Percentiles rank a stretch among this genome's conserved stretches.
Conservation (phyloP, 2,888 invertebrate species). For the Odontothrips loti region DNA sequence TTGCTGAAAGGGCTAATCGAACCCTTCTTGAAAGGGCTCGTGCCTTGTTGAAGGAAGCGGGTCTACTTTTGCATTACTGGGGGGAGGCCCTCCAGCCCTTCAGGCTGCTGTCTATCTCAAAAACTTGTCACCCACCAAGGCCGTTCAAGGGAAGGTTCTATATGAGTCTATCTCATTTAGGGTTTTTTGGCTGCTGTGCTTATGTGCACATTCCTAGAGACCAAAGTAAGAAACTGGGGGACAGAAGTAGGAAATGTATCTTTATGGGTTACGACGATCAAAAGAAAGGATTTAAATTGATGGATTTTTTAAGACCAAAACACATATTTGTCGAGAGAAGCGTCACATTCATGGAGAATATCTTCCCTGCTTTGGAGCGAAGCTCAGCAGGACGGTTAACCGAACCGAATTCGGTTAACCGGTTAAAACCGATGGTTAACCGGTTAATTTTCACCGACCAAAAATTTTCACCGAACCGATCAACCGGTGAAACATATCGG, state of each 20-base stretch:
- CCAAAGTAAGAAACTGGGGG: background rate
- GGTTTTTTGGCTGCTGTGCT: background rate
- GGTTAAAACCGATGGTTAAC: no score
- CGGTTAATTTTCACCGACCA: no score
- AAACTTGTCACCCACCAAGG: constrained; percentile 41
- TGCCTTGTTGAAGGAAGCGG: constrained; percentile 41
- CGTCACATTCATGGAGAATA: background rate
- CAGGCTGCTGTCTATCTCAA: constrained; percentile 41
- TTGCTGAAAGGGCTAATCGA: constrained; percentile 37
- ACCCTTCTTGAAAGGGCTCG: constrained; percentile 42
- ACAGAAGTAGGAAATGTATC: background rate
- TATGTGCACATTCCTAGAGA: background rate
- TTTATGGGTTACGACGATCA: background rate
- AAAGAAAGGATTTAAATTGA: background rate
- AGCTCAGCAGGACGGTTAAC: no score
- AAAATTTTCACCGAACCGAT: no score
- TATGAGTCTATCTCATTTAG: background rate
- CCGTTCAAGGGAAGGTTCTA: constrained; percentile 37
- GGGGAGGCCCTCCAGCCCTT: constrained; percentile 42
- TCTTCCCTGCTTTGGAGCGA: no score
- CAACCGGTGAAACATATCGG: no score
- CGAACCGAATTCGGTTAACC: no score
- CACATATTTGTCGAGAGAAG: background rate
- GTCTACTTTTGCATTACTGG: constrained; percentile 31
- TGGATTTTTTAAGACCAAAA: constrained; percentile 17